Base-by-base conservation (phyloP, 2,888 invertebrate species). In the Portevinia maculata region DNA sequence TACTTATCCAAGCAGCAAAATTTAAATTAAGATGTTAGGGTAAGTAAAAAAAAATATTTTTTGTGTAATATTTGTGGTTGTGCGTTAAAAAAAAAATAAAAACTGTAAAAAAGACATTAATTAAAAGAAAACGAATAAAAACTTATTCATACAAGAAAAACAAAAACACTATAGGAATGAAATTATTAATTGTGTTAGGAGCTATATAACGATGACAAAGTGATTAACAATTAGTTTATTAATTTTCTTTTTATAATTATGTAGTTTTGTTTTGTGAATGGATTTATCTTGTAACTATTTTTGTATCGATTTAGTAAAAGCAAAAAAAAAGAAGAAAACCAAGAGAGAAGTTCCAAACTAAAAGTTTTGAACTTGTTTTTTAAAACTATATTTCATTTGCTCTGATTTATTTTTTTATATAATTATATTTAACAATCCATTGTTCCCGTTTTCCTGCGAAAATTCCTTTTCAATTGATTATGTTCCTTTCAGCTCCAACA, bases 51-150 rank as follows among this genome's bases (percentile, higher is more conserved):
- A 52, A 67, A 79, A 74, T 71, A 81, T 76, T 71, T 53, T 83
- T 83, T 71, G 76, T 83, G 71, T 78, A 83, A 76, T 71, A 83
- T 83, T 83, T 73, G 83, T 83, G 83, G 83, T 83, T 83, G 83
- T 83, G 83, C 83, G 71, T 73, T 78, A 83, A 44, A 81, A 70
- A 81, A 83, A 64, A 75, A 69, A 60, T 34, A 34, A 32, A 81
- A 75, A 75, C 21, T 75, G 64, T 81, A 81, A 65, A 83, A 75
- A 67, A 70, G 60, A 46, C 15, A 57, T 34, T 39, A 52, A 70
- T 19, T 21, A 44, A 44, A 46, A 53, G 69, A 13, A 37, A 55
- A 60, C 2, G 44, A 44, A 11, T 39, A 59, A 30, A 46, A 46
- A 30, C 19, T 30, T 39, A 52, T 19, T 46, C 17, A 21, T 55